phyloP scores from a whole-genome alignment of 2,888 invertebrate genomes.

The Portevinia maculata region DNA sequence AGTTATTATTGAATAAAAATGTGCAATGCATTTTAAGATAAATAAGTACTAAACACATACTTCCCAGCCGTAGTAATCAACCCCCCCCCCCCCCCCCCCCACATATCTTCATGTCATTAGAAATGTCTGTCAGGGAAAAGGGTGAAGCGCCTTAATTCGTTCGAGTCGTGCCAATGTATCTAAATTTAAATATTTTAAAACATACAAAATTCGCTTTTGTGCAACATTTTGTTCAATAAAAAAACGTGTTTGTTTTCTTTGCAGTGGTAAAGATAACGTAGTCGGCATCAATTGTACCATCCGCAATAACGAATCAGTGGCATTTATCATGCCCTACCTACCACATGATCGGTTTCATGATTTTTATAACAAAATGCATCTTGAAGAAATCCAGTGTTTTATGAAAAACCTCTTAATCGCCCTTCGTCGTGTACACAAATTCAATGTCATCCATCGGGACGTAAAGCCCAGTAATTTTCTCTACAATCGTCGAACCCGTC shows the following conservation, averaged over 20 bases:
- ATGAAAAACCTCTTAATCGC: conserved; percentile 92
- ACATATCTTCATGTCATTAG: no score
- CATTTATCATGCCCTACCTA: conserved; percentile 95
- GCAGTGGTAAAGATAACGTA: conserved; percentile 90
- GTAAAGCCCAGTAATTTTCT: conserved; percentile 96
- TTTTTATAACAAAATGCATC: conserved; percentile 88
- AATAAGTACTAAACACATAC: no score
- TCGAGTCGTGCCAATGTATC: no score
- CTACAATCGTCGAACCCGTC: conserved; percentile 88
- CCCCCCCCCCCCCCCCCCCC: no score
- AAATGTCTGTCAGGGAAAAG: no score
- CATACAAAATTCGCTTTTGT: no score
- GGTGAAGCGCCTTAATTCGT: no score
- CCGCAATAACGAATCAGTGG: conserved; percentile 90
- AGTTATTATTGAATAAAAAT: no score
- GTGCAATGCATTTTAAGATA: no score
- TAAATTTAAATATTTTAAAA: no score
- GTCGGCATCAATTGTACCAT: conserved; percentile 91
- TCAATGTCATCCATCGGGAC: conserved; percentile 94
- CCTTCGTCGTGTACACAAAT: conserved; percentile 90
- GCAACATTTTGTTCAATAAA: no score
- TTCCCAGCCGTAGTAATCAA: no score
- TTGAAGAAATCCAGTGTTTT: conserved; percentile 89
- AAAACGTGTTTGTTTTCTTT: conserved; percentile 34
- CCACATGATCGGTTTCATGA: conserved; percentile 91